phyloP scores from a whole-genome alignment of 2,797 vertebrate species.

The Anguilla obscura region DNA sequence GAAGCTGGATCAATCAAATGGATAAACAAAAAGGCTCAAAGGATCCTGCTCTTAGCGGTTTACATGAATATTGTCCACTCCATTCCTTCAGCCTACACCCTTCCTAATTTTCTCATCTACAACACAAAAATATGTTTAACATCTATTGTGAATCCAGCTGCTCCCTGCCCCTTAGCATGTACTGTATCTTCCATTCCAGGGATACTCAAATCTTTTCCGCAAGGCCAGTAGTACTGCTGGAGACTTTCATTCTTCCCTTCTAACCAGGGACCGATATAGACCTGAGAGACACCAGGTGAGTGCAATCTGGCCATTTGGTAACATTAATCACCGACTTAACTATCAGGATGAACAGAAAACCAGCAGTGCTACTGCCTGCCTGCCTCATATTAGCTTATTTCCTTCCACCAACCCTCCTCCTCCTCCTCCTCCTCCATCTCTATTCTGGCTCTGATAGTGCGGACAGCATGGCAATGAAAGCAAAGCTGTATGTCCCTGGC shows the following conservation, averaged over 20 bases:
- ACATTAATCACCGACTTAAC: no score
- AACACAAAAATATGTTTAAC: neutral
- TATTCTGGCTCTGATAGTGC: slow-evolving; percentile 60
- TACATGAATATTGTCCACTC: neutral
- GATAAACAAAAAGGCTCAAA: neutral
- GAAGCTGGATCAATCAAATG: neutral
- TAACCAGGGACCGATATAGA: no score
- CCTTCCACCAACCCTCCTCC: neutral
- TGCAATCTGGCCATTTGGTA: no score
- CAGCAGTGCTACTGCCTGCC: no score
- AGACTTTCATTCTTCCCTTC: no score
- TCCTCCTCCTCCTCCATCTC: neutral
- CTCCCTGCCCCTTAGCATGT: neutral
- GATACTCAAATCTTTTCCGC: no score
- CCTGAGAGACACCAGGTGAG: no score
- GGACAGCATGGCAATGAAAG: slow-evolving; percentile 79
- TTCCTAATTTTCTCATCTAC: neutral
- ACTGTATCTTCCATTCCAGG: no score
- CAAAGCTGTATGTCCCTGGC: slow-evolving; percentile 78
- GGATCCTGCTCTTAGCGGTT: neutral
- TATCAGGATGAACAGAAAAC: no score
- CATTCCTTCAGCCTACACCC: neutral
- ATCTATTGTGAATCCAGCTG: neutral
- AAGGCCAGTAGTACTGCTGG: no score
- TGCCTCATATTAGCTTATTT: neutral